phyloP scores from a whole-genome alignment of 2,797 vertebrate species.

The Sebastes trivittatus region DNA sequence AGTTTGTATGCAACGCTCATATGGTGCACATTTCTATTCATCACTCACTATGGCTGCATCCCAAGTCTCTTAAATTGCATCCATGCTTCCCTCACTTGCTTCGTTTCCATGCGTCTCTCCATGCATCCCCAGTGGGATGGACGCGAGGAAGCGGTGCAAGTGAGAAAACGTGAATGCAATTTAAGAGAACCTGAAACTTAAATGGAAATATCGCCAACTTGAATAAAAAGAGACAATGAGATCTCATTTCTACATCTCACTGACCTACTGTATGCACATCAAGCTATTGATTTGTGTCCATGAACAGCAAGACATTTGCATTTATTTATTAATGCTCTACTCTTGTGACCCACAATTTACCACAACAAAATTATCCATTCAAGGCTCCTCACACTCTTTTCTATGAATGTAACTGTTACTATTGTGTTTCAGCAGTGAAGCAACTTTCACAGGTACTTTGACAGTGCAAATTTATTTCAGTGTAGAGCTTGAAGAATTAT shows the following conservation, averaged over 20 bases:
- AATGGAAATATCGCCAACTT: background rate
- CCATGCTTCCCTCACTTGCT: no score
- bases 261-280: background rate
- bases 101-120: no score
- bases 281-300: slow-evolving; percentile 7
- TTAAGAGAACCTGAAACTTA: background rate
- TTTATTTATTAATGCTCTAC: background rate
- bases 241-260: background rate
- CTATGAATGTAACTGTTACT: background rate
- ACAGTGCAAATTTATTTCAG: background rate
- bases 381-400: background rate
- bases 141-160: no score
- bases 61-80: no score
- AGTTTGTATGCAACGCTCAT: background rate
- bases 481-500: background rate
- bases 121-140: no score
- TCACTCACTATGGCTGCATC: background rate
- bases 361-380: no score
- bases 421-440: background rate
- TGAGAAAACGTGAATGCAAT: no score
- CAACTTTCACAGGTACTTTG: background rate
- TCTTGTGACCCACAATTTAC: background rate
- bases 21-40: background rate
- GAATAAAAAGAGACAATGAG: background rate
- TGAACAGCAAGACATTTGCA: background rate